These are phyloP conservation scores for Frankliniella fusca DNA, from an alignment of 2,888 invertebrate genomes.

Conservation along the genomic window DNA sequence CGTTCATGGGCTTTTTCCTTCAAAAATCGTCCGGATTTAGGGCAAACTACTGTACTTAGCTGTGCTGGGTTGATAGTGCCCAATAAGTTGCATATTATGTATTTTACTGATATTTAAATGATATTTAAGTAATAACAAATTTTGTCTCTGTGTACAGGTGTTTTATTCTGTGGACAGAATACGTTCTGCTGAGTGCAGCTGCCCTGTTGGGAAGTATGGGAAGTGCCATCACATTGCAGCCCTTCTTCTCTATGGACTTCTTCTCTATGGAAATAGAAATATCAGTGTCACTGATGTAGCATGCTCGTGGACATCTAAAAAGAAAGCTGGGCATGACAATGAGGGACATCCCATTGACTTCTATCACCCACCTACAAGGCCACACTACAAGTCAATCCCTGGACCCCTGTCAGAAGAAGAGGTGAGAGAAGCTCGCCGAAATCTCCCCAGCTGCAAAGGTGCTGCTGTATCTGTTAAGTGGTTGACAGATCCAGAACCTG, in stretches of 20 bases:
- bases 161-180: not conserved
- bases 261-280: not conserved
- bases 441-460: not conserved
- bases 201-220: not conserved
- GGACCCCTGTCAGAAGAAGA: not conserved
- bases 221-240: not conserved
- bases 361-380: not conserved
- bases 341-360: not conserved
- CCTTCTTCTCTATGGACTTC: too few species aligned
- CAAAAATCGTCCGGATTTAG: too few species aligned
- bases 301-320: not conserved
- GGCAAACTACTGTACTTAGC: not conserved
- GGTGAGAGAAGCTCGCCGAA: not conserved
- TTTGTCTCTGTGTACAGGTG: not conserved
- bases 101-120: not conserved
- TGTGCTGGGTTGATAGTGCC: too few species aligned
- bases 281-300: not conserved
- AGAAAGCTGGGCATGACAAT: not conserved
- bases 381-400: not conserved
- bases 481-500: not conserved
- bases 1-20: too few species aligned
- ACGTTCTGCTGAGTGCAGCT: not conserved
- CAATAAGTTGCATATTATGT: too few species aligned
- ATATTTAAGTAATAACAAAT: not conserved
- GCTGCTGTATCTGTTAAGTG: not conserved